These are phyloP conservation scores for Acanthisitta chloris DNA, from an alignment of 2,113 vertebrate species.

Conservation along the genomic window DNA sequence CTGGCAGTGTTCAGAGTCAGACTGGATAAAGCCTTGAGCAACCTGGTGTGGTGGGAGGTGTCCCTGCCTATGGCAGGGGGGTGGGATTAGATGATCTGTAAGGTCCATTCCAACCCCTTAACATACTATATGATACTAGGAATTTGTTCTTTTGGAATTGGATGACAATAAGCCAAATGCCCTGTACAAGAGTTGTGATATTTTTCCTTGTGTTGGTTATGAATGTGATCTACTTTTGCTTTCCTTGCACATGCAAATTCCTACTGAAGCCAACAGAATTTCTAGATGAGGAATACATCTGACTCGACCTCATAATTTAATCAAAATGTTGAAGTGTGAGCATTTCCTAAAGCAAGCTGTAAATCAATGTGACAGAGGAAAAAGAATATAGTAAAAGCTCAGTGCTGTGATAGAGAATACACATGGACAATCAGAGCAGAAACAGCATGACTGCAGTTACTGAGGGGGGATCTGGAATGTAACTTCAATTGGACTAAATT, in stretches of 20 bases:
- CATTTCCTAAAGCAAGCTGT: not conserved
- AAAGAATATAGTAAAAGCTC: not conserved
- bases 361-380: not conserved
- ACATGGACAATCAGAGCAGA: not conserved
- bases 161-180: not conserved
- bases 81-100: too few species aligned
- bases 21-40: too few species aligned
- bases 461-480: not conserved
- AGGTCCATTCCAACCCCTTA: too few species aligned
- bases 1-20: too few species aligned
- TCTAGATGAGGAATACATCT: not conserved
- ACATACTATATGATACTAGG: too few species aligned
- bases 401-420: not conserved
- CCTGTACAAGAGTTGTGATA: not conserved
- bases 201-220: not conserved
- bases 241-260: not conserved
- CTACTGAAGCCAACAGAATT: not conserved
- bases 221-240: accelerated
- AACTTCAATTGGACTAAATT: not conserved
- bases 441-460: not conserved
- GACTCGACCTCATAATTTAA: not conserved
- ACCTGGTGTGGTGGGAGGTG: too few species aligned
- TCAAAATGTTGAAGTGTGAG: not conserved
- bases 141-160: not conserved
- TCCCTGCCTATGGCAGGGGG: too few species aligned